phyloP scores from a whole-genome alignment of 2,797 vertebrate genomes.

The Lacerta viridis region DNA sequence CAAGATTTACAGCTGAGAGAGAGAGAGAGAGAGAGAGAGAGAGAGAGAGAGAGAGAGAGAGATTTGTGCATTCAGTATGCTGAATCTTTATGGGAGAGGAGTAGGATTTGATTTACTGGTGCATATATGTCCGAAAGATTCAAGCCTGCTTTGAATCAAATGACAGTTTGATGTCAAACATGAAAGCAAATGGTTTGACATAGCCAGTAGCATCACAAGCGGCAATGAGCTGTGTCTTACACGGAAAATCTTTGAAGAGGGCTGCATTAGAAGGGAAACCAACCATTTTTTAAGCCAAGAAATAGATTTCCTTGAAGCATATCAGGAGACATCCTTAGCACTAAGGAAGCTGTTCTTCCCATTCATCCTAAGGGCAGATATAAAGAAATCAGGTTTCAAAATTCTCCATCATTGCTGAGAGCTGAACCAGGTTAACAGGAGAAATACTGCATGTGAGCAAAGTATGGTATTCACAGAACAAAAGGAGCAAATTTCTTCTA shows the following conservation, averaged over 20 bases:
- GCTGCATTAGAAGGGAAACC: background rate
- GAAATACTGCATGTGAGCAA: background rate
- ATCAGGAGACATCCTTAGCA: background rate
- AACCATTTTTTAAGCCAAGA: background rate
- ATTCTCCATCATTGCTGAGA: background rate
- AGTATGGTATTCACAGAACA: background rate
- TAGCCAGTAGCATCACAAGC: slow-evolving; percentile 34
- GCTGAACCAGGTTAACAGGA: background rate
- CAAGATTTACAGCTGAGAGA: slow-evolving; percentile 37
- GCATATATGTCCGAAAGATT: slow-evolving; percentile 52
- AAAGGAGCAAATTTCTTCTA: background rate
- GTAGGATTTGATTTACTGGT: slow-evolving; percentile 27
- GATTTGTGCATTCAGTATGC: slow-evolving; percentile 43
- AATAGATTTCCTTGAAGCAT: background rate
- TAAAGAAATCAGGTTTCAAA: background rate
- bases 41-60: slow-evolving; percentile 43
- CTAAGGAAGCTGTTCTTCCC: background rate
- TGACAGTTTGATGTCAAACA: slow-evolving; percentile 48
- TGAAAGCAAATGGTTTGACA: slow-evolving; percentile 34
- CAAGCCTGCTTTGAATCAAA: slow-evolving; percentile 60
- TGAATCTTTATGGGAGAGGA: slow-evolving; percentile 51
- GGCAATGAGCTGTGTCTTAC: slow-evolving; percentile 35
- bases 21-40: slow-evolving; percentile 44
- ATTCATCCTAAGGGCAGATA: background rate
- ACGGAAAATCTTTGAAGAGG: slow-evolving; percentile 31